Percentiles rank a stretch among this genome's conserved stretches.
Evolutionary conservation across 1,140 invertebrate genomes (phyloP).

Genomic region (Papilio dardanus): DNA sequence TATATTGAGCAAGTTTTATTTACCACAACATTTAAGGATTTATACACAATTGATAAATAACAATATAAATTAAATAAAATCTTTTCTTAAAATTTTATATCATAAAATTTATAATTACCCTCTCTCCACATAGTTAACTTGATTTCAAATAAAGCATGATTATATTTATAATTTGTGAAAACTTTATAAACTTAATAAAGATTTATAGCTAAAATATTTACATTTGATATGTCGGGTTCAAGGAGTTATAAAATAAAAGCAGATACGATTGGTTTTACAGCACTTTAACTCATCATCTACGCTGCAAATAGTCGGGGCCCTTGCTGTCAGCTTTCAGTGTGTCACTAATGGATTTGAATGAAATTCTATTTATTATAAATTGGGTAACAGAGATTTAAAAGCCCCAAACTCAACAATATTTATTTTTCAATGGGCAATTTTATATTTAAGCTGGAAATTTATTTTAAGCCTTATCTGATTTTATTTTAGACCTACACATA

Average conservation of each 20-base stretch:
- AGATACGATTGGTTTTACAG: background rate
- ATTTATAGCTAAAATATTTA: slow-evolving; percentile 51
- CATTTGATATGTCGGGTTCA: slow-evolving; percentile 50
- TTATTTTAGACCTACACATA: background rate
- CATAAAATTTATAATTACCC: background rate
- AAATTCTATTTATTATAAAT: no score
- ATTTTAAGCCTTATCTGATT: background rate
- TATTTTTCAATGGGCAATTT: no score
- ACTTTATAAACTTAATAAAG: slow-evolving; percentile 28
- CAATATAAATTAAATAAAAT: background rate
- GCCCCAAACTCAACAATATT: no score
- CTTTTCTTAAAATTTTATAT: background rate
- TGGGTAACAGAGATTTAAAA: no score
- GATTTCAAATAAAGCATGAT: background rate
- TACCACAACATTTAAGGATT: slow-evolving; percentile 33
- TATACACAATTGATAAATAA: slow-evolving; percentile 35
- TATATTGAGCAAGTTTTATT: slow-evolving; percentile 30
- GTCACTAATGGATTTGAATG: no score
- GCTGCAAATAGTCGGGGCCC: background rate
- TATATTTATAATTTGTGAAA: slow-evolving; percentile 15
- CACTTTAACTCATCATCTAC: background rate
- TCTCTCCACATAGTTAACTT: background rate
- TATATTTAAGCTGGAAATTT: no score
- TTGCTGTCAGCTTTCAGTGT: no score
- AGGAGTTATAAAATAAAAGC: background rate